Conservation (phyloP, 2,888 invertebrate species). For the Icerya purchasi region DNA sequence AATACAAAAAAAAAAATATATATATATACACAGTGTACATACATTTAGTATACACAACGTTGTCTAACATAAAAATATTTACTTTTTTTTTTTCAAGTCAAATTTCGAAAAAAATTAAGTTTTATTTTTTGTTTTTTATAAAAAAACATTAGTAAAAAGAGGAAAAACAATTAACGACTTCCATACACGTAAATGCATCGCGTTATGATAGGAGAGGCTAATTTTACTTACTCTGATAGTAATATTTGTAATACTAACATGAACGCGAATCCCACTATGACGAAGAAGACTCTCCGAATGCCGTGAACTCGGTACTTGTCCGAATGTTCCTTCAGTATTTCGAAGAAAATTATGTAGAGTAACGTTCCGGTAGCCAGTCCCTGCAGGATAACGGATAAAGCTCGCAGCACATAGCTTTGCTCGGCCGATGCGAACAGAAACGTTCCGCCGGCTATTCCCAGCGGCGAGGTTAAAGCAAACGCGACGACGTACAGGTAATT, state of each 20-base stretch:
- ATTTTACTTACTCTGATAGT: slow-evolving; percentile 6
- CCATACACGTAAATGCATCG: too few species aligned
- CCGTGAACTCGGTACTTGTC: slow-evolving; percentile 29
- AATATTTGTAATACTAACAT: slow-evolving; percentile 25
- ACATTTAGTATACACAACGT: too few species aligned
- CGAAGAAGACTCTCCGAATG: slow-evolving; percentile 32
- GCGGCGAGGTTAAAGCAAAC: slow-evolving; percentile 41
- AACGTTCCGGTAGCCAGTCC: slow-evolving; percentile 58
- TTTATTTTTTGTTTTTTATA: too few species aligned
- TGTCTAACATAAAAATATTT: too few species aligned
- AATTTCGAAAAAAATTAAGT: too few species aligned
- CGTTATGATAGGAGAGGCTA: too few species aligned
- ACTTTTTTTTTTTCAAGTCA: too few species aligned
- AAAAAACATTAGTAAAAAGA: too few species aligned
- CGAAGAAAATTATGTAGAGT: slow-evolving; percentile 59
- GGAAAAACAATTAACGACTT: too few species aligned
- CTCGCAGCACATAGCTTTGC: slow-evolving; percentile 7
- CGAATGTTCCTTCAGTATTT: slow-evolving; percentile 36
- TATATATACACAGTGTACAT: too few species aligned
- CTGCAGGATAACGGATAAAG: slow-evolving; percentile 30
- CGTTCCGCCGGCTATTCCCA: slow-evolving; percentile 42
- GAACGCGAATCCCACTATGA: slow-evolving; percentile 32
- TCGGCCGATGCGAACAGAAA: slow-evolving; percentile 10
- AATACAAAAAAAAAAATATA: too few species aligned
- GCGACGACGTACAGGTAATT: slow-evolving; percentile 34